Conservation (phyloP, 2,797 vertebrate genomes). For the Stomatorhinus walkeri region DNA sequence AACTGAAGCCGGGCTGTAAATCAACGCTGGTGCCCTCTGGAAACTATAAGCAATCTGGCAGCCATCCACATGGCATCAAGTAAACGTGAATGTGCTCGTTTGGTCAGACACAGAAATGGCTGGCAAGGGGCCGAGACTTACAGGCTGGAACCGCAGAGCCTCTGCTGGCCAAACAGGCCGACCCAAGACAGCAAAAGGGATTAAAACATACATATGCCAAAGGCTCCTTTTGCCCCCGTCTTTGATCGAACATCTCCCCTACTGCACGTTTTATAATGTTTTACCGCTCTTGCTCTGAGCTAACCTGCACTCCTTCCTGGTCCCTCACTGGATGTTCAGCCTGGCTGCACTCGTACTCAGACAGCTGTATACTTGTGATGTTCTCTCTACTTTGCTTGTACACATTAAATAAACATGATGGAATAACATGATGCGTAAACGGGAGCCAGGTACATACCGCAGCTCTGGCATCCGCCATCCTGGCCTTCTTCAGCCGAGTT, state of each 20-base stretch:
- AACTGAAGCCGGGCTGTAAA: background rate
- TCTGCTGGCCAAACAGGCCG: background rate
- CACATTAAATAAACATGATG: background rate
- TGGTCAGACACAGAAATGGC: background rate
- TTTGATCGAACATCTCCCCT: background rate
- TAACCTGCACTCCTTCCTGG: background rate
- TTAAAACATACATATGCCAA: background rate
- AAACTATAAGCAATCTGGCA: background rate
- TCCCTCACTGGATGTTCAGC: background rate
- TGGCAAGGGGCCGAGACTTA: background rate
- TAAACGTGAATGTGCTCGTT: background rate
- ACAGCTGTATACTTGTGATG: background rate
- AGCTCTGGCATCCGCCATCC: constrained; percentile 80
- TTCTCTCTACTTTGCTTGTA: background rate
- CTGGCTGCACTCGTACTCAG: background rate
- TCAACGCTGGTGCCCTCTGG: background rate
- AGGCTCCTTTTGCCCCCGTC: background rate
- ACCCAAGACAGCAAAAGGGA: background rate
- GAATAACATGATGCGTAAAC: background rate
- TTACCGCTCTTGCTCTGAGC: background rate
- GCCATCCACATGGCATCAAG: background rate
- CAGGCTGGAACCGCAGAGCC: background rate
- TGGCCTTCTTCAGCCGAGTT: constrained; percentile 90
- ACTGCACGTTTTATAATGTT: background rate
- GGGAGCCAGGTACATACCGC: constrained; percentile 68